Evolutionary conservation across 2,888 invertebrate species (phyloP).

Genomic region (Drosophila meridiana): DNA sequence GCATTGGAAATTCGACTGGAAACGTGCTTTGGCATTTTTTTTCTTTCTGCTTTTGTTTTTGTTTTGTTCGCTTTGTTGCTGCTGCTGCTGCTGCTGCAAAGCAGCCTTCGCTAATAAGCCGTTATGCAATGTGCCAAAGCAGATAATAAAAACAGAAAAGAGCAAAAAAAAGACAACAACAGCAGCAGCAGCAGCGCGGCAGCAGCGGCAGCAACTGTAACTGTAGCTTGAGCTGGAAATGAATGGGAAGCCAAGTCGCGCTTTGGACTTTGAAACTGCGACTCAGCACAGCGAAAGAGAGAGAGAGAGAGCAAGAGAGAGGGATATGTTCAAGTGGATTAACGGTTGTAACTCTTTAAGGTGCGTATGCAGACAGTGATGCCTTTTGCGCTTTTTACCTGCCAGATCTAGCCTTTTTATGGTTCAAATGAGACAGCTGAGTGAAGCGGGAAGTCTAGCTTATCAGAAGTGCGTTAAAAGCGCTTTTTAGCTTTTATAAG

Average conservation of each 20-base stretch:
- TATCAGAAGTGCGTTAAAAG: too few species aligned
- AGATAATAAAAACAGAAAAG: constrained; percentile 42
- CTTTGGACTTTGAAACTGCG: constrained; percentile 54
- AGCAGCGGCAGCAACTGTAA: constrained; percentile 48
- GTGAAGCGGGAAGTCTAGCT: too few species aligned
- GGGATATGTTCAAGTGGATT: constrained; percentile 18
- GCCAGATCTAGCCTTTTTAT: too few species aligned
- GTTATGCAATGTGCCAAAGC: constrained; percentile 76
- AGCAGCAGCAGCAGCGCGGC: constrained; percentile 9
- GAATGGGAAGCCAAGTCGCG: constrained; percentile 43
- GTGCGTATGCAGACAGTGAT: neutral
- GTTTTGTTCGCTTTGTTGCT: constrained; percentile 18
- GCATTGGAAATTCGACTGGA: constrained; percentile 54
- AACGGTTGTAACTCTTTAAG: constrained; percentile 14
- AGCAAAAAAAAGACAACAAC: constrained; percentile 30
- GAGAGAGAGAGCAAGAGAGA: constrained; percentile 11
- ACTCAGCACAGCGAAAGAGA: neutral
- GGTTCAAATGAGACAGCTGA: too few species aligned
- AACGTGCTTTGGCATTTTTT: constrained; percentile 54
- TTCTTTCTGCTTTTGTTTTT: constrained; percentile 19
- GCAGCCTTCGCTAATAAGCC: constrained; percentile 77
- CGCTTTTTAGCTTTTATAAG: too few species aligned
- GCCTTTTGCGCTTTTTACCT: neutral
- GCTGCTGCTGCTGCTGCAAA: constrained; percentile 33
- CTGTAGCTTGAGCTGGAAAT: constrained; percentile 42